Evolutionary conservation across 2,888 invertebrate species (phyloP).

Genomic region (Diadegma fenestrale): DNA sequence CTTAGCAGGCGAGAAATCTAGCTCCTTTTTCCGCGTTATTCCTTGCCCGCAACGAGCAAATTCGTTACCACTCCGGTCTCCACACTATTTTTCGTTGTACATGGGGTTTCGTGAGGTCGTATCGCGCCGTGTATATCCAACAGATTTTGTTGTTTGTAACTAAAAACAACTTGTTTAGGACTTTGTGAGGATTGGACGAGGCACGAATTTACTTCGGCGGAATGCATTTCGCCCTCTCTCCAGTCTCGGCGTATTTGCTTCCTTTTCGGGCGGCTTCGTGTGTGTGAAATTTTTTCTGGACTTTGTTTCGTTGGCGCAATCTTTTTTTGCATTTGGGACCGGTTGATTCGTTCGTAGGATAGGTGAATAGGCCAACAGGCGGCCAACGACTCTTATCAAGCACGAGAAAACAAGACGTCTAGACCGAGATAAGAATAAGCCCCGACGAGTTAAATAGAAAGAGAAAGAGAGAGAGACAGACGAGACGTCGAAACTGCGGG

Average conservation of each 20-base stretch:
- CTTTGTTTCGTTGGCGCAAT: constrained; percentile 12
- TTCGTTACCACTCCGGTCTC: constrained; percentile 30
- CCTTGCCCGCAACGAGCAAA: constrained; percentile 60
- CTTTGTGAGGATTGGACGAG: constrained; percentile 11
- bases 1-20: constrained; percentile 50
- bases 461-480: constrained; percentile 20
- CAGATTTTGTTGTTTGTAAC: neutral
- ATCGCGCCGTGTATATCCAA: neutral
- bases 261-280: neutral
- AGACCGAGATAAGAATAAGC: constrained; percentile 58
- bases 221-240: neutral
- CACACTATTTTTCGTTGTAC: neutral
- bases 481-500: constrained; percentile 34
- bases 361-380: constrained; percentile 46
- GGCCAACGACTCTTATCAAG: constrained; percentile 56
- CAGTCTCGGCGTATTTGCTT: neutral
- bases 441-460: neutral
- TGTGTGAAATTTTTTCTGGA: neutral
- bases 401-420: constrained; percentile 57
- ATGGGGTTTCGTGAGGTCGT: constrained; percentile 46
- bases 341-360: constrained; percentile 22
- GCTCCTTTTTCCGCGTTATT: constrained; percentile 25
- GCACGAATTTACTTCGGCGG: constrained; percentile 10
- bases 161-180: constrained; percentile 35
- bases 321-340: constrained; percentile 18